A percentile compares a stretch with the other conserved stretches of the same genome.
Evolutionary conservation across 2,888 invertebrate species (phyloP).

Genomic region (Osedax fenrisi): DNA sequence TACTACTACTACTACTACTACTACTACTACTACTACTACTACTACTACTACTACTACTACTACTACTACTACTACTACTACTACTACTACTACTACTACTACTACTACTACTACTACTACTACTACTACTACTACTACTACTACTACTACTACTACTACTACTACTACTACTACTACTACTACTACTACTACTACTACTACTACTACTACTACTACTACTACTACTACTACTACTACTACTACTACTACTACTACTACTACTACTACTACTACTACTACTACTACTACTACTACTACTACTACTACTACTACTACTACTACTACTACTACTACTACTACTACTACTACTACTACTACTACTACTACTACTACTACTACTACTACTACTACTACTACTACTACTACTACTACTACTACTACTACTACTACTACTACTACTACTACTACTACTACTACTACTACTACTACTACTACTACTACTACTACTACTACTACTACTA

Average conservation of each 20-base stretch:
- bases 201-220: conserved; percentile 16
- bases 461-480: conserved; percentile 33
- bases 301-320: conserved; percentile 27
- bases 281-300: conserved; percentile 32
- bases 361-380: conserved; percentile 33
- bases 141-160: too few relatives aligned
- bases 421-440: conserved; percentile 33
- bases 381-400: conserved; percentile 34
- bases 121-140: too few relatives aligned
- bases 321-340: conserved; percentile 28
- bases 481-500: too few relatives aligned
- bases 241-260: conserved; percentile 32
- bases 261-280: conserved; percentile 33
- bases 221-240: conserved; percentile 21
- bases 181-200: too few relatives aligned
- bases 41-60: too few relatives aligned
- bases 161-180: too few relatives aligned
- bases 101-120: too few relatives aligned
- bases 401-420: conserved; percentile 33
- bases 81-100: too few relatives aligned
- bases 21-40: too few relatives aligned
- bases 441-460: conserved; percentile 34
- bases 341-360: conserved; percentile 32
- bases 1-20: too few relatives aligned
- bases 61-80: too few relatives aligned